Evolutionary conservation across 2,113 vertebrate genomes (phyloP).

Genomic region (Perccottus glenii): DNA sequence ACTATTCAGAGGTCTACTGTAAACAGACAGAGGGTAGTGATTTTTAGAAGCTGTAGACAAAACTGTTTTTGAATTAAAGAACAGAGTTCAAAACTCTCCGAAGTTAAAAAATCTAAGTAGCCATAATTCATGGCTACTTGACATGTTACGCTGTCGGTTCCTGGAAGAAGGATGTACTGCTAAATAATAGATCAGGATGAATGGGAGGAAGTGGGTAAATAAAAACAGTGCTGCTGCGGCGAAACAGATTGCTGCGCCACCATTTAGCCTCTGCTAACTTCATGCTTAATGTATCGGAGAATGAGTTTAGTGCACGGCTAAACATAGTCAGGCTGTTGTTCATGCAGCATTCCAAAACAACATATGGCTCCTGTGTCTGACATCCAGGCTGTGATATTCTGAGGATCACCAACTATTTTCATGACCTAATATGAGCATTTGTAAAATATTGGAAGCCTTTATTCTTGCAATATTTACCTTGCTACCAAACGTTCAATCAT

Average conservation of each 20-base stretch:
- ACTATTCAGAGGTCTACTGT: too few relatives aligned
- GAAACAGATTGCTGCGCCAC: neutral
- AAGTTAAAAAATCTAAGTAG: too few relatives aligned
- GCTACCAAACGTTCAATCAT: too few relatives aligned
- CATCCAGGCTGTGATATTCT: conserved; percentile 21
- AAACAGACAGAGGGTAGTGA: too few relatives aligned
- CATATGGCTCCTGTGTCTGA: neutral
- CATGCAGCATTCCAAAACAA: conserved; percentile 8
- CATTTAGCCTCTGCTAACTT: neutral
- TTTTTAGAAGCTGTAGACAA: too few relatives aligned
- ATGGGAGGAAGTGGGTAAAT: conserved; percentile 4
- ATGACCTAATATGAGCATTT: too few relatives aligned
- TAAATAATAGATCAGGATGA: conserved; percentile 13
- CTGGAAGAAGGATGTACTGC: neutral
- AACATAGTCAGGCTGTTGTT: conserved; percentile 23
- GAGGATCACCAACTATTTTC: neutral
- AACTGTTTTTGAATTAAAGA: too few relatives aligned
- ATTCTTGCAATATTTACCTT: too few relatives aligned
- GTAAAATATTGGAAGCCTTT: too few relatives aligned
- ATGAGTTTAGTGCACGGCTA: neutral
- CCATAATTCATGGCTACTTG: neutral
- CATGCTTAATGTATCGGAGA: neutral
- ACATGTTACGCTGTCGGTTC: neutral
- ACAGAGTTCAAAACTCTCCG: too few relatives aligned
- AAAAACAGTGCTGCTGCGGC: neutral